phyloP scores from a whole-genome alignment of 35 echinoderm and acorn worm genomes.

The Lytechinus variegatus region DNA sequence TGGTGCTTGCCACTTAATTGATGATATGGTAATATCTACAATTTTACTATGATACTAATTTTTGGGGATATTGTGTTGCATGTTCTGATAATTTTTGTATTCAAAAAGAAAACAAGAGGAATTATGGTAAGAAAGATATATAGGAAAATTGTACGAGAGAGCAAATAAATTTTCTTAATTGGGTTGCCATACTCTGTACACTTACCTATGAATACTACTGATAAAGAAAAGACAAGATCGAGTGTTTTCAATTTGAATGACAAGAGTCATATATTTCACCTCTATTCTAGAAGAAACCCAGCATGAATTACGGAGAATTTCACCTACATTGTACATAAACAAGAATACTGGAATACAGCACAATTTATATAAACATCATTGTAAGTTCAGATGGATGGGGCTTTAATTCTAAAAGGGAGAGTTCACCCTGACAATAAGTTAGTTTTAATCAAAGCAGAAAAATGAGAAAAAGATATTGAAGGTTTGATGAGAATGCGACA shows the following conservation, averaged over 20 bases:
- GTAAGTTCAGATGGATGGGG: not conserved
- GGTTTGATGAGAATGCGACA: too few relatives aligned
- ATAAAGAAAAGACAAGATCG: not conserved
- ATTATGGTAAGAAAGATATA: not conserved
- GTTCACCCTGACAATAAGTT: too few relatives aligned
- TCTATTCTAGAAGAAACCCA: conserved; percentile 29
- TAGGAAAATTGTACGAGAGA: not conserved
- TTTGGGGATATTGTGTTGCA: too few relatives aligned
- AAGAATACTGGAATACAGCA: conserved; percentile 35
- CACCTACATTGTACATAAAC: conserved; percentile 18
- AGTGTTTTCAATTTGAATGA: not conserved
- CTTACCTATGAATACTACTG: not conserved
- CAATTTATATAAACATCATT: conserved; percentile 20
- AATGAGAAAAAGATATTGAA: too few relatives aligned
- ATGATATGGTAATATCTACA: too few relatives aligned
- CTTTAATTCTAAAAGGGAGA: too few relatives aligned
- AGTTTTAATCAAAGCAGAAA: too few relatives aligned
- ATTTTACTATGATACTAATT: too few relatives aligned
- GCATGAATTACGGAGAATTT: conserved; percentile 6
- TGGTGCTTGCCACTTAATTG: too few relatives aligned
- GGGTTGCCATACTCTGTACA: not conserved
- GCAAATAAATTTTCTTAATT: not conserved
- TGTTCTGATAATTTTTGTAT: too few relatives aligned
- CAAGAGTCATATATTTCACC: conserved; percentile 36
- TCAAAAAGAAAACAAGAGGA: not conserved